Percentiles rank a stretch among this genome's conserved stretches.
phyloP scores from a whole-genome alignment of 2,888 invertebrate species.

The Fragum fragum region DNA sequence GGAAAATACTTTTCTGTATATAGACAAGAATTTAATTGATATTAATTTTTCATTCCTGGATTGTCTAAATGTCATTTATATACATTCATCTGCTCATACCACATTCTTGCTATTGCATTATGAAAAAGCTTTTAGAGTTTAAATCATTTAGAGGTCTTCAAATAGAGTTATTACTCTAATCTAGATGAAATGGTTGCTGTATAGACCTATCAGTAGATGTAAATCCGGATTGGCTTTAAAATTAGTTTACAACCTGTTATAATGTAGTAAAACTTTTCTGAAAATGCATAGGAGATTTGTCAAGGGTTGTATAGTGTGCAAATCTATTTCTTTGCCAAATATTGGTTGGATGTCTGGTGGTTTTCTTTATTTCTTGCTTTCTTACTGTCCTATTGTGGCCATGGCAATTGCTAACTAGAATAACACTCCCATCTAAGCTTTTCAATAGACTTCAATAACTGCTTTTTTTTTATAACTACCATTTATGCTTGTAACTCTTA shows the following conservation, averaged over 20 bases:
- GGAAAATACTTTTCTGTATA: too few relatives aligned
- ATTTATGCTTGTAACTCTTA: background rate
- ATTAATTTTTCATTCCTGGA: too few relatives aligned
- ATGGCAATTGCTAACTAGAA: constrained; percentile 27
- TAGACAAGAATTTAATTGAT: too few relatives aligned
- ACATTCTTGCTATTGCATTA: background rate
- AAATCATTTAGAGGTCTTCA: constrained; percentile 18
- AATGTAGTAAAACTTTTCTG: background rate
- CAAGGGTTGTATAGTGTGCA: constrained; percentile 26
- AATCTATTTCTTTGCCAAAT: constrained; percentile 22
- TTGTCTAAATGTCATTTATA: constrained; percentile 4
- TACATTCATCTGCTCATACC: constrained; percentile 13
- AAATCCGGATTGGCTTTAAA: constrained; percentile 2
- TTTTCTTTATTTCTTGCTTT: constrained; percentile 22
- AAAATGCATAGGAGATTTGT: constrained; percentile 23
- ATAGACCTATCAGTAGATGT: background rate
- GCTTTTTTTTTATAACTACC: background rate
- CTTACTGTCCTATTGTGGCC: constrained; percentile 13
- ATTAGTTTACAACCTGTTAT: constrained; percentile 3
- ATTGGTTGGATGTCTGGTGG: constrained; percentile 27
- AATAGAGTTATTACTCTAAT: background rate
- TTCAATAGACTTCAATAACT: background rate
- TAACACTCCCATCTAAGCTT: background rate
- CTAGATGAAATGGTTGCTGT: background rate
- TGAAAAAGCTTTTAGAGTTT: constrained; percentile 10